These are phyloP conservation scores for Plemyria rubiginata DNA, from an alignment of 2,888 invertebrate genomes.

Conservation along the genomic window DNA sequence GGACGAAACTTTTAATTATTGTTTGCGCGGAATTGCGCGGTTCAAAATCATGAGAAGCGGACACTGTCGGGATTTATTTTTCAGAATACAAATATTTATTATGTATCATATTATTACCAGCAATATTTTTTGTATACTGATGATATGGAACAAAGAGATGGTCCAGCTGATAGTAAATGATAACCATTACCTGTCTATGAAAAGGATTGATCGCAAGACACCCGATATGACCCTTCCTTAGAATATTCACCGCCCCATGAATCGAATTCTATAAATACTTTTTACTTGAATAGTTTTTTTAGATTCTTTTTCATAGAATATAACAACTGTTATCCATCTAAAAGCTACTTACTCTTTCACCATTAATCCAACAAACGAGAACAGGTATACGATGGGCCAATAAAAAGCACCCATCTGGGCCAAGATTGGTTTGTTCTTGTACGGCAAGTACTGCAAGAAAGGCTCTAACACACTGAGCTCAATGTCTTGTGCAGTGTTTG, in stretches of 20 bases:
- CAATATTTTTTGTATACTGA: no score
- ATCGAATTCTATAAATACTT: no score
- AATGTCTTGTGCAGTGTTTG: constrained; percentile 91
- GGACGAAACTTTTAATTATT: background rate
- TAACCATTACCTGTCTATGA: no score
- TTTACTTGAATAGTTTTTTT: no score
- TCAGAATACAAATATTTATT: background rate
- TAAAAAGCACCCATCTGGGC: constrained; percentile 84
- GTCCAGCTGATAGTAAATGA: no score
- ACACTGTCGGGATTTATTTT: background rate
- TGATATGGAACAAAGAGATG: no score
- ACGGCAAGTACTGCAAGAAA: constrained; percentile 87
- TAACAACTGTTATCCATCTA: no score
- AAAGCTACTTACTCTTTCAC: constrained; percentile 74
- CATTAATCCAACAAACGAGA: constrained; percentile 56
- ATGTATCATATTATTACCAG: no score
- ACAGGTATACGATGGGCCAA: constrained; percentile 73
- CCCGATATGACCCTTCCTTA: no score
- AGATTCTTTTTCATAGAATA: no score
- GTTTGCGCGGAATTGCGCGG: background rate
- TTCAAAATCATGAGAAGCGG: background rate
- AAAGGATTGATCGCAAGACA: no score
- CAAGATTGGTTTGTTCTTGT: constrained; percentile 80
- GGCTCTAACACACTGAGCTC: constrained; percentile 90
- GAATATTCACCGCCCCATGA: no score